Conservation (phyloP, 2,888 invertebrate species). For the Chironomus tentans region DNA sequence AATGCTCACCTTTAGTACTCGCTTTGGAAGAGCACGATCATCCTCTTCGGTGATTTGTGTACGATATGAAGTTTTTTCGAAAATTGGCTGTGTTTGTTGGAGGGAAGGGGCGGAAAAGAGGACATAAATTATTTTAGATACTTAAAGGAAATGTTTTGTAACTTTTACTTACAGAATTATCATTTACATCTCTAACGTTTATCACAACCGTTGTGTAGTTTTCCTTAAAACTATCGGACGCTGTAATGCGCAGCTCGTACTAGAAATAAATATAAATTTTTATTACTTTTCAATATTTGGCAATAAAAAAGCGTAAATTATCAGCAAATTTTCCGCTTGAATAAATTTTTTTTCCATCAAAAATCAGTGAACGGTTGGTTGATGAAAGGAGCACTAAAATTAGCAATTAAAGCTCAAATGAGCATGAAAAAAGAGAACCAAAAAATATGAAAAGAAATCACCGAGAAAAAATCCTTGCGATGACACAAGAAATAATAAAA, state of each 20-base stretch:
- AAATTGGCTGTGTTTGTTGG: slow-evolving; percentile 35
- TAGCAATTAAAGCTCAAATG: not conserved
- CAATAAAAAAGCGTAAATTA: too few species aligned
- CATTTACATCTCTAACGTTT: slow-evolving; percentile 49
- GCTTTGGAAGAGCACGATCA: slow-evolving; percentile 25
- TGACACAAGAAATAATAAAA: not conserved
- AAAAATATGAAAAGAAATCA: not conserved
- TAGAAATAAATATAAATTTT: slow-evolving; percentile 30
- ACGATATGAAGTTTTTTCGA: slow-evolving; percentile 27
- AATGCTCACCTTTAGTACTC: slow-evolving; percentile 22
- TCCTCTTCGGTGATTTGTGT: slow-evolving; percentile 28
- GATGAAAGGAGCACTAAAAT: not conserved
- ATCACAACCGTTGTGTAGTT: slow-evolving; percentile 48
- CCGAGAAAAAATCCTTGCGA: not conserved
- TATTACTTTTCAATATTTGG: too few species aligned
- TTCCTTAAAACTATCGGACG: slow-evolving; percentile 47
- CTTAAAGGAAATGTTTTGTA: too few species aligned
- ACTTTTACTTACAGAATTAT: slow-evolving; percentile 40
- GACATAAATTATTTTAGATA: too few species aligned
- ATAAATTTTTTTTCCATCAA: too few species aligned
- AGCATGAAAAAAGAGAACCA: not conserved
- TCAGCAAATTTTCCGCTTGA: too few species aligned
- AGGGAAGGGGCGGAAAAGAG: slow-evolving; percentile 38
- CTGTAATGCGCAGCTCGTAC: slow-evolving; percentile 45
- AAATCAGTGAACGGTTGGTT: too few species aligned